Percentiles rank a stretch among this genome's conserved stretches.
Conservation (phyloP, 2,888 invertebrate genomes). For the Lithosia quadra region DNA sequence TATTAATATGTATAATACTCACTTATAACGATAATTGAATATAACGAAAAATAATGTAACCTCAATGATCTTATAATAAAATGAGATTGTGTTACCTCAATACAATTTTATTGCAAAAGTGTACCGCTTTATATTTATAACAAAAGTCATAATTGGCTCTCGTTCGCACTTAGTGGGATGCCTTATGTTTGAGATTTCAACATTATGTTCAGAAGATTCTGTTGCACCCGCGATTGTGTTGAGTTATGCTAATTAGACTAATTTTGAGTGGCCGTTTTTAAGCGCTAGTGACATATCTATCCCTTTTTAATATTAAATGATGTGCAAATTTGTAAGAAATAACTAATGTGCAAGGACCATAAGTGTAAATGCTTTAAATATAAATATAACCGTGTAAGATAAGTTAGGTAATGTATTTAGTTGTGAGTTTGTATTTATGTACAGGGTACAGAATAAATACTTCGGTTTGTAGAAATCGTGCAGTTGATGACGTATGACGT, state of each 20-base stretch:
- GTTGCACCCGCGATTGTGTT: neutral
- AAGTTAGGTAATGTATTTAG: slow-evolving; percentile 33
- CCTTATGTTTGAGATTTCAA: too few species aligned
- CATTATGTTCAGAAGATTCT: too few species aligned
- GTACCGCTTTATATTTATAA: neutral
- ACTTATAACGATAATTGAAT: neutral
- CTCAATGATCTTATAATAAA: neutral
- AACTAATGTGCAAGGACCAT: slow-evolving; percentile 33
- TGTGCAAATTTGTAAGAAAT: neutral
- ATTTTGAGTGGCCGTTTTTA: neutral
- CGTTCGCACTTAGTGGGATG: too few species aligned
- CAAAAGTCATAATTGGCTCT: too few species aligned
- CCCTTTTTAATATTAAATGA: neutral
- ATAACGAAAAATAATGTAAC: neutral
- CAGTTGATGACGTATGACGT: slow-evolving; percentile 12
- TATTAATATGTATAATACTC: neutral
- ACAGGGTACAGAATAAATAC: slow-evolving; percentile 46
- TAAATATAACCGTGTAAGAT: slow-evolving; percentile 47
- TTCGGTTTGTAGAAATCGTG: slow-evolving; percentile 15
- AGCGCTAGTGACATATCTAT: neutral
- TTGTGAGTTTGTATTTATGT: slow-evolving; percentile 48
- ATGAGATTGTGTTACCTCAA: neutral
- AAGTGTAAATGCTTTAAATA: slow-evolving; percentile 60
- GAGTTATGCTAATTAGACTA: neutral
- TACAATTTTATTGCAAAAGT: neutral